Base-by-base conservation (phyloP, 2,888 invertebrate species). In the Teleogryllus oceanicus region DNA sequence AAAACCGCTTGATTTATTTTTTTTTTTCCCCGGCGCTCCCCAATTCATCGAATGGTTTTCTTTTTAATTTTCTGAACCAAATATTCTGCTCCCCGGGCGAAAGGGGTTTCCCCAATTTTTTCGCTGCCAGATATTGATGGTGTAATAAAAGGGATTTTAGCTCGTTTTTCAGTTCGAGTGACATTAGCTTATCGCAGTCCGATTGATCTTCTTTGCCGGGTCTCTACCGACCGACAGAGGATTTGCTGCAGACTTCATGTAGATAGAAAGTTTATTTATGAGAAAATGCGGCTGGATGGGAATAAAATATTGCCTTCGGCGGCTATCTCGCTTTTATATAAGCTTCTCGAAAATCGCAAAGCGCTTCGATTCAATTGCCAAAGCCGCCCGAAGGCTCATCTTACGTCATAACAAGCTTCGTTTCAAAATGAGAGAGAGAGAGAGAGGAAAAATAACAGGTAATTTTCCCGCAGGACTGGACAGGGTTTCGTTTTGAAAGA, bases 221-320 rank as follows among this genome's bases (percentile, higher is more conserved):
- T 62, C 62, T 62, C n/a, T 62, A n/a, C 62, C 62, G 62, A 62
- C 62, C 62, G 62, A 62, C 62, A 62, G 62, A 18, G 62, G 62
- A 62, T 62, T 62, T 62, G 62, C n/a, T 62, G 62, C 13, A 62
- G 62, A 62, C 62, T 18, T 62, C 13, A 62, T 62, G 62, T 18
- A 62, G 62, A n/a, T 62, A 62, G 13, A 62, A 62, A 62, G 62
- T 18, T 62, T n/a, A 62, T 62, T 62, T 62, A 62, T 62, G 62
- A 18, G 13, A 62, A 37, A 62, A 62, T 62, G n/a, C 62, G 13
- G 13, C 16, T 62, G 62, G 62, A n/a, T n/a, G n/a, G n/a, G 62
- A 62, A 62, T 62, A 62, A 62, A 62, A 62, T 62, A 62, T 18
- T 18, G 62, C 62, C 62, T 62, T 62, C 62, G n/a, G n/a, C n/a